Base-by-base conservation (phyloP, 2,888 invertebrate species). In the Leucophora obtusa region DNA sequence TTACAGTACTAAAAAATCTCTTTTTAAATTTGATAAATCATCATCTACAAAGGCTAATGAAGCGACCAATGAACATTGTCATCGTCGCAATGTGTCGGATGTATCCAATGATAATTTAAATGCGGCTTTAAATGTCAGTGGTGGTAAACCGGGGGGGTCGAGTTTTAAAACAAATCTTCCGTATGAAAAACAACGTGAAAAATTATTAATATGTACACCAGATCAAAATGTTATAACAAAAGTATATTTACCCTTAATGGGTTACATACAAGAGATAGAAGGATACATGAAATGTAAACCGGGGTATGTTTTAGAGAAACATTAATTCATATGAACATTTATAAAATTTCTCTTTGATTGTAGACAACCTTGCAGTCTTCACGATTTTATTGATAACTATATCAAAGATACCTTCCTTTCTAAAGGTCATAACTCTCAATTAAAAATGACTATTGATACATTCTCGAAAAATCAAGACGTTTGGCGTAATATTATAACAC, bases 391-490 rank as follows among this genome's bases (percentile, higher is more conserved):
- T 71, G 94, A 94, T 59, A 95, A 96, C 88, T 96, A 97, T 90
- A 95, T 98, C 24, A 95, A 95, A 84, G 95, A 96, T 85, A 95
- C 95, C 8, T 98, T 97, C 91, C 92, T 96, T 82, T 95, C 95
- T 82, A 93, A 96, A 80, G 93, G 95, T 71, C 94, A 94, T 86
- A 93, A 93, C 85, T 88, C 89, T 58, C 90, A 90, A 84, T 84
- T 91, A 50, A 89, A 90, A 82, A 77, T 89, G 77, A 90, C 91
- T 38, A 93, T 96, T 80, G 94, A 96, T 84, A 91, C 92, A 1
- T 93, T 95, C 21, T 94, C 95, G 65, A 94, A 94, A 89, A 93
- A 93, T 87, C 91, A 94, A 79, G 94, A 95, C 89, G 95, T 96
- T 6, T 96, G 97, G 95, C 93, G 95, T 70, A 93, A 95, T 75